Conservation (phyloP, 2,113 vertebrate species). For the Hypanus sabinus region DNA sequence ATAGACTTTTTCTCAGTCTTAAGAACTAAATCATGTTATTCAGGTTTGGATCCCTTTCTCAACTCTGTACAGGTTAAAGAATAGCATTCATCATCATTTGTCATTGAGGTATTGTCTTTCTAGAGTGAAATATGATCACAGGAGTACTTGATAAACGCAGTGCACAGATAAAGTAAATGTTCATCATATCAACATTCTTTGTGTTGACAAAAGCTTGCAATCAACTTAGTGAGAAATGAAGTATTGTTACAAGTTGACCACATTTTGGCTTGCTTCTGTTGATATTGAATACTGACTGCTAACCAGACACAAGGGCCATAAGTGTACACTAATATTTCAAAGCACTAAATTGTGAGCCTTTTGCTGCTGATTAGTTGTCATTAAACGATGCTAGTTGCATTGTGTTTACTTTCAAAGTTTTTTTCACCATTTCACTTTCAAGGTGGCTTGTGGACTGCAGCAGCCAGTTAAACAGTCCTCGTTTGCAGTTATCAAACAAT, state of each 20-base stretch:
- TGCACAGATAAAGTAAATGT: too few species aligned
- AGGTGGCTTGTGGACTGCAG: constrained; percentile 53
- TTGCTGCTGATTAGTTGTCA: neutral
- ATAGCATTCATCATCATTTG: neutral
- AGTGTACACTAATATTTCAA: neutral
- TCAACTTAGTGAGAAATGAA: neutral
- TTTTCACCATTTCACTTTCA: constrained; percentile 39
- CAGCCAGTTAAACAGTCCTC: constrained; percentile 59
- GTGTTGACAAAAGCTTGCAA: neutral
- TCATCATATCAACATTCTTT: neutral
- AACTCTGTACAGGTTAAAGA: too few species aligned
- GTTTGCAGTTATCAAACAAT: constrained; percentile 75
- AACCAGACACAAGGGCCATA: neutral
- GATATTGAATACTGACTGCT: neutral
- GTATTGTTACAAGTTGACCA: neutral
- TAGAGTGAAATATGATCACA: neutral
- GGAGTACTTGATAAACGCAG: neutral
- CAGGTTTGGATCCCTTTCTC: too few species aligned
- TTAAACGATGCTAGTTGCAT: neutral
- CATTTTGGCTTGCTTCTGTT: neutral
- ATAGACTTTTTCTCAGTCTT: too few species aligned
- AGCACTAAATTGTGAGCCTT: neutral
- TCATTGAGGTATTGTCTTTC: neutral
- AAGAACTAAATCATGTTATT: too few species aligned
- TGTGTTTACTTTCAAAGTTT: neutral